Evolutionary conservation across 2,888 invertebrate genomes (phyloP), one percentile per base, ranked within the genome.

Genomic region (Hetaerina titia): DNA sequence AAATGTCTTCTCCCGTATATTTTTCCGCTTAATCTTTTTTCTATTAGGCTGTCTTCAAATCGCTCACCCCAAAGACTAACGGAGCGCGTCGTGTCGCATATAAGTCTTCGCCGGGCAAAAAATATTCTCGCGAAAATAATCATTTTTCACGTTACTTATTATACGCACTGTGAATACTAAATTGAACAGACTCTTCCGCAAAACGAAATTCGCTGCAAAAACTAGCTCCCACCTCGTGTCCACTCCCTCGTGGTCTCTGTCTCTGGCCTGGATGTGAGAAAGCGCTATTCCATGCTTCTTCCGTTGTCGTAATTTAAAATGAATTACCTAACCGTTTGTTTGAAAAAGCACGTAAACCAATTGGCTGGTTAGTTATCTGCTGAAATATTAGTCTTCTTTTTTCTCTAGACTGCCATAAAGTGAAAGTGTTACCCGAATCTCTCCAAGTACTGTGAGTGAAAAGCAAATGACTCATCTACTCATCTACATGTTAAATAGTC

Each of bases 241-340:
- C 69, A 6, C 69, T 69, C 60, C 5, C 69, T 0, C 8, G 69
- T 69, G 69, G 45, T 69, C 11, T 81, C 81, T 31, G 4, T 31
- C 81, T 9, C 25, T 81, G 31, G 15, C 31, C 25, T n/a, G 81
- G 13, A 15, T 11, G 81, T 81, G 81, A 81, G 81, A 81, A 31
- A 81, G 81, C 13, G 19, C 22, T 81, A 31, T 31, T 22, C 25
- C n/a, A 4, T 81, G 81, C 25, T 31, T 81, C 81, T 31, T 7
- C 31, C 31, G 13, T 81, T 81, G 81, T 13, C 31, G 81, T 81
- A 81, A 81, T 81, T 81, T 25, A 31, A 81, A 81, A 81, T 81
- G 31, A 81, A 81, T 81, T 81, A 81, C 31, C 81, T 15, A 81
- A 81, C 81, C 81, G 81, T 81, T 31, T 31, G 81, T 81, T 81